A percentile compares a stretch with the other conserved stretches of the same genome.
phyloP scores from a whole-genome alignment of 2,888 invertebrate species.

The Piscicola geometra region DNA sequence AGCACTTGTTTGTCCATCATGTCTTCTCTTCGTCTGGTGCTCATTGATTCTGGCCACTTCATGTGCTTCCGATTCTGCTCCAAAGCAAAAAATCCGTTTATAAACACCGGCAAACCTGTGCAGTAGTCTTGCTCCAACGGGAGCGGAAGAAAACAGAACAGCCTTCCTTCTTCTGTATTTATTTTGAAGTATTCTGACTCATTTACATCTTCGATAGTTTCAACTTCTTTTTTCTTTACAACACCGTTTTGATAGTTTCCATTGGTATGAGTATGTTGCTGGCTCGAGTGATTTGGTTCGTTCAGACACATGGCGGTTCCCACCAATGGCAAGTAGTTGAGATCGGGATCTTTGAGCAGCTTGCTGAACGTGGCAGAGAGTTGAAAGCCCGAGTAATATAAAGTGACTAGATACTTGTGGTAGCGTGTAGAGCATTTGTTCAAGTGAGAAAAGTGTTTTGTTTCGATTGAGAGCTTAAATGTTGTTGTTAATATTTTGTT shows the following conservation, averaged over 20 bases:
- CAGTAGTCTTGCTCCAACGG: slow-evolving; percentile 46
- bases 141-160: slow-evolving; percentile 52
- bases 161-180: slow-evolving; percentile 44
- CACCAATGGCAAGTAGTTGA: slow-evolving; percentile 32
- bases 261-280: neutral
- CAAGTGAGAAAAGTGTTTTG: neutral
- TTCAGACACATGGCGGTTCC: slow-evolving; percentile 27
- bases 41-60: slow-evolving; percentile 40
- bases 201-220: slow-evolving; percentile 21
- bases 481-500: slow-evolving; percentile 17
- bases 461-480: slow-evolving; percentile 25
- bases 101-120: slow-evolving; percentile 51
- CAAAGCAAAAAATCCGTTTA: slow-evolving; percentile 52
- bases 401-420: slow-evolving; percentile 31
- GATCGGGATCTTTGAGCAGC: slow-evolving; percentile 12
- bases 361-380: slow-evolving; percentile 23
- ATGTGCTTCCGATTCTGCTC: slow-evolving; percentile 48
- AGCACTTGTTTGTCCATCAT: slow-evolving; percentile 47
- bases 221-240: neutral
- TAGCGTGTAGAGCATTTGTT: neutral
- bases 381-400: slow-evolving; percentile 5
- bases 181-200: no score
- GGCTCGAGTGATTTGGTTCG: neutral
- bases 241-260: neutral
- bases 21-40: slow-evolving; percentile 38